A percentile compares a stretch with the other conserved stretches of the same genome.
Conservation (phyloP, 2,797 vertebrate species). For the Gastrophryne carolinensis region DNA sequence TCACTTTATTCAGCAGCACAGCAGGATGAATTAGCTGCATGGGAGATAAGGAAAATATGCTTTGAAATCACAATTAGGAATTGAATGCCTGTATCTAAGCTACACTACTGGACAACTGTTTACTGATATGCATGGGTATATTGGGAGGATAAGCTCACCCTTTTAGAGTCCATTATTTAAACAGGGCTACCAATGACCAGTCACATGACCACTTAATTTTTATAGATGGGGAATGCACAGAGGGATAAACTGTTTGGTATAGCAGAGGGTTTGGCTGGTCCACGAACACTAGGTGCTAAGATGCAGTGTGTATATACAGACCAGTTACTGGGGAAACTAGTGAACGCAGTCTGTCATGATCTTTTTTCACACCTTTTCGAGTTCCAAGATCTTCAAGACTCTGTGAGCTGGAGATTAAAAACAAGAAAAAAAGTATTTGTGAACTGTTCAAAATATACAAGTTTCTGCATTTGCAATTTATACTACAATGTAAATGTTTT, state of each 20-base stretch:
- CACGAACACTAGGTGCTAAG: slow-evolving; percentile 9
- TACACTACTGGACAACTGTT: no score
- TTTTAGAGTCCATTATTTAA: no score
- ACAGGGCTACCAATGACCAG: not conserved
- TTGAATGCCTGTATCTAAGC: no score
- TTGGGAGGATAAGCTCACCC: no score
- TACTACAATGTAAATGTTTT: not conserved
- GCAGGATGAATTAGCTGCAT: no score
- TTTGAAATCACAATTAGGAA: no score
- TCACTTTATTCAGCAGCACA: no score
- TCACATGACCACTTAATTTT: not conserved
- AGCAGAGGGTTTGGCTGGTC: not conserved
- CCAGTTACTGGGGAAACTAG: slow-evolving; percentile 80
- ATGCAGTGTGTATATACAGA: slow-evolving; percentile 63
- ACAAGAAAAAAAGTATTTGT: slow-evolving; percentile 24
- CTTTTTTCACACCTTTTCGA: slow-evolving; percentile 61
- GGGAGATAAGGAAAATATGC: no score
- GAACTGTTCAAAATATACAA: not conserved
- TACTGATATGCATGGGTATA: no score
- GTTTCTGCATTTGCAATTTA: not conserved
- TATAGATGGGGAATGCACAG: not conserved
- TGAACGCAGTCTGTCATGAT: slow-evolving; percentile 62
- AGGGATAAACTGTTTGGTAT: not conserved
- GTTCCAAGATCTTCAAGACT: slow-evolving; percentile 66
- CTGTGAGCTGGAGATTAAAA: slow-evolving; percentile 61